Base-by-base conservation (phyloP, 2,888 invertebrate genomes). In the Druceiella hillmani region DNA sequence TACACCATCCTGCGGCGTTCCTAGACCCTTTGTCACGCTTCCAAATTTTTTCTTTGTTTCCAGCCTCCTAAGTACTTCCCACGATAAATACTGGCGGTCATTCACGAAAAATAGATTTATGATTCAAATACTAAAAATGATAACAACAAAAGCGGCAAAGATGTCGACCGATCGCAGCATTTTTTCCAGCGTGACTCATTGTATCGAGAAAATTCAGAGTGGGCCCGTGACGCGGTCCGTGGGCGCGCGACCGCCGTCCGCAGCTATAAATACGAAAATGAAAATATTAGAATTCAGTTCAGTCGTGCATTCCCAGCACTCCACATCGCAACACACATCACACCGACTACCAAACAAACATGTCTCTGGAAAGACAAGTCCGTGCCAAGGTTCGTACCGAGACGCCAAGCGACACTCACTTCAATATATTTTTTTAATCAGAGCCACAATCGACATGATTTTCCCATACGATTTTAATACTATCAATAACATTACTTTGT, bases 311-410 rank as follows among this genome's bases (percentile, higher is more conserved):
- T 54, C 56, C 55, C 51, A 58, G 57, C 59, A 55, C 57, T 55
- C 55, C 55, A 55, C 42, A 36, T 55, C 53, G 52, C 48, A 51
- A 52, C 36, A 53, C 44, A 49, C 44, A 50, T 54, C 50, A 57
- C 53, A 55, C 50, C 56, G 51, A 55, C 53, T 54, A 46, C 48
- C 56, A 58, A 56, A 59, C 57, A 63, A 73, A 71, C 62, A 90
- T 90, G 90, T 88, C 90, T 82, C 79, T 90, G 69, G 88, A 90
- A 82, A 85, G 90, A 73, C 86, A 86, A 80, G 87, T 90, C 73
- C 84, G 85, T 64, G 82, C 82, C 64, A 90, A 90, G 86, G 89
- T 90, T 66, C 74, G 74, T 57, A 40, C 47, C 49, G 46, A n/a
- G 36, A 35, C 33, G 28, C 22, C 17, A 36, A 17, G 11, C 43